Percentiles rank a stretch among this genome's conserved stretches.
Evolutionary conservation across 2,113 vertebrate genomes (phyloP).

Genomic region (Cottus gobio): DNA sequence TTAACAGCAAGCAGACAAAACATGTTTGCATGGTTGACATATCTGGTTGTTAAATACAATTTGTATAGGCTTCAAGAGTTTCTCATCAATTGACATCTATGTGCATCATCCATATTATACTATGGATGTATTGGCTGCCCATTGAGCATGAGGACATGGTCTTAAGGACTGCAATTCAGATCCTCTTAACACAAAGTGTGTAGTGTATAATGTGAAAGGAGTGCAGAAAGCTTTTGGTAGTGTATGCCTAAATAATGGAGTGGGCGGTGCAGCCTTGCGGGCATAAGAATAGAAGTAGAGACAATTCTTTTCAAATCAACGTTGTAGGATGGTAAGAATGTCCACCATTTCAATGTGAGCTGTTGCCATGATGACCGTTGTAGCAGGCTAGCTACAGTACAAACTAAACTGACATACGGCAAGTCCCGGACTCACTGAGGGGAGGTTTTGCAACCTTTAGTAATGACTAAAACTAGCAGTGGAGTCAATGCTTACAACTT

Average conservation of each 20-base stretch:
- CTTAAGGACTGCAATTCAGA: conserved; percentile 50
- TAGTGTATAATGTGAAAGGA: conserved; percentile 30
- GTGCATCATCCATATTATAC: conserved; percentile 70
- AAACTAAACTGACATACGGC: neutral
- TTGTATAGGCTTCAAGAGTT: conserved; percentile 52
- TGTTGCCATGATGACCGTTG: neutral
- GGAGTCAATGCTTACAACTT: neutral
- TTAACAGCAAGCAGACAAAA: conserved; percentile 31
- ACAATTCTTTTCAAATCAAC: neutral
- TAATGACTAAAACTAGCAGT: neutral
- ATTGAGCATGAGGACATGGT: conserved; percentile 40
- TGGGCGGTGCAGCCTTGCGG: conserved; percentile 39
- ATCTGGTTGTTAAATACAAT: conserved; percentile 48
- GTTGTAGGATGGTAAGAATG: neutral
- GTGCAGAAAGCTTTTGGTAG: conserved; percentile 30
- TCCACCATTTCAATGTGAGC: neutral
- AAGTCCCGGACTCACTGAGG: neutral
- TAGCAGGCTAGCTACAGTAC: neutral
- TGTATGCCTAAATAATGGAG: conserved; percentile 41
- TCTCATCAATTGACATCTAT: conserved; percentile 60
- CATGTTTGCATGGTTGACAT: conserved; percentile 39
- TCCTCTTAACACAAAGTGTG: conserved; percentile 34
- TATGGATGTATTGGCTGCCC: conserved; percentile 69
- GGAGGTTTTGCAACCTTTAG: neutral
- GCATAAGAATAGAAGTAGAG: neutral